Percentiles rank a stretch among this genome's conserved stretches.
Evolutionary conservation across 2,888 invertebrate species (phyloP).

Genomic region (Athrips mouffetella): DNA sequence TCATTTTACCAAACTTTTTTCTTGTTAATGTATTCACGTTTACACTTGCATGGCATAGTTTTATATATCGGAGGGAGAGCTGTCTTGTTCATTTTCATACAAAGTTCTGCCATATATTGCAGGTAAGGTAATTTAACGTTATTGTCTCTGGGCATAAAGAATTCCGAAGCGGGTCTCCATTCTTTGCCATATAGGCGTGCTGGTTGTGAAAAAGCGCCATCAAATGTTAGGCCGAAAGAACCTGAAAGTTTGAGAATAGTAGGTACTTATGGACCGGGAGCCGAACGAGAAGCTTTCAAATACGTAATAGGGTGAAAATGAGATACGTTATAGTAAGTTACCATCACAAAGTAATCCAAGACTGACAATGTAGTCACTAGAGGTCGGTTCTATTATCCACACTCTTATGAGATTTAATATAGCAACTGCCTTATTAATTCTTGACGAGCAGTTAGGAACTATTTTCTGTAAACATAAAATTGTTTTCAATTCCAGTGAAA

Average conservation of each 20-base stretch:
- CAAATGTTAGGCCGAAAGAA: constrained; percentile 71
- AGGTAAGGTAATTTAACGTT: constrained; percentile 55
- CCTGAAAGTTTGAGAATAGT: constrained; percentile 46
- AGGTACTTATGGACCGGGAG: background rate
- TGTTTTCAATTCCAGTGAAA: background rate
- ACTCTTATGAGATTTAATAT: constrained; percentile 65
- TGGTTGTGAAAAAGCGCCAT: constrained; percentile 79
- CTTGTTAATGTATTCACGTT: constrained; percentile 32
- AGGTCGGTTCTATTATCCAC: constrained; percentile 65
- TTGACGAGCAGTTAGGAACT: constrained; percentile 23
- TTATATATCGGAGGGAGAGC: constrained; percentile 47
- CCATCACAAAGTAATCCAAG: constrained; percentile 77
- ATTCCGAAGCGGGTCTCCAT: constrained; percentile 67
- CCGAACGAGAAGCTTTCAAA: background rate
- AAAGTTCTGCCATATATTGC: constrained; percentile 46
- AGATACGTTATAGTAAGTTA: constrained; percentile 28
- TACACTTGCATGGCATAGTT: constrained; percentile 45
- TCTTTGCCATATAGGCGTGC: constrained; percentile 53
- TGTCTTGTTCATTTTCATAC: constrained; percentile 38
- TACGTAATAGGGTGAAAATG: background rate
- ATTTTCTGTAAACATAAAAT: constrained; percentile 33
- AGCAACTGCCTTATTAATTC: constrained; percentile 53
- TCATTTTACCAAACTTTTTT: constrained; percentile 36
- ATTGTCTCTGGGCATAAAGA: constrained; percentile 52
- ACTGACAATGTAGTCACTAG: constrained; percentile 63